phyloP scores from a whole-genome alignment of 64 coral and sea anemone genomes.

The Stichodactyla mertensii region DNA sequence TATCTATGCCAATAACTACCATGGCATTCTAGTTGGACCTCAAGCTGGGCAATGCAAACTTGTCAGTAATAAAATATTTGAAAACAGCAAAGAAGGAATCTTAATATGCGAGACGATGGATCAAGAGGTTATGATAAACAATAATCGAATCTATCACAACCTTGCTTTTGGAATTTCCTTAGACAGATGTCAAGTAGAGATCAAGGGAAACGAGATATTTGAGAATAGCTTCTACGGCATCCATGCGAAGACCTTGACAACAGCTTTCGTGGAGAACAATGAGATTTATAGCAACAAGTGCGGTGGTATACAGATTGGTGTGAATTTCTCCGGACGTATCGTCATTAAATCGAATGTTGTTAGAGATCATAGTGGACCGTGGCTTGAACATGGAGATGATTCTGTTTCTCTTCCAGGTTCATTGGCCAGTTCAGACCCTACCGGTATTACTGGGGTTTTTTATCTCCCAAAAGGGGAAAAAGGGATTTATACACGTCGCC shows the following conservation, averaged over 20 bases:
- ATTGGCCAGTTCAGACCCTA: neutral
- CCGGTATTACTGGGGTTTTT: neutral
- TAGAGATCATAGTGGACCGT: slow-evolving; percentile 60
- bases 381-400: slow-evolving; percentile 25
- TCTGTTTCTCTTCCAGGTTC: neutral
- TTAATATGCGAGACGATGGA: neutral
- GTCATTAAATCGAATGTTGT: slow-evolving; percentile 41
- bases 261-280: slow-evolving; percentile 36
- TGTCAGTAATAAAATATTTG: slow-evolving; percentile 42
- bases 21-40: slow-evolving; percentile 57
- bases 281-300: slow-evolving; percentile 64
- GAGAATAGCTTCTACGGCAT: slow-evolving; percentile 68
- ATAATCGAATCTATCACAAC: slow-evolving; percentile 68
- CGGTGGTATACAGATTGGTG: slow-evolving; percentile 58
- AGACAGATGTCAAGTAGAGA: neutral
- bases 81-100: slow-evolving; percentile 52
- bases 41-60: slow-evolving; percentile 36
- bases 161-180: slow-evolving; percentile 64
- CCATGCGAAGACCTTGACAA: slow-evolving; percentile 41
- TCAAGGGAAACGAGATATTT: slow-evolving; percentile 49
- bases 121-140: neutral
- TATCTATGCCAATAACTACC: slow-evolving; percentile 41
- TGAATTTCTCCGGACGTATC: slow-evolving; percentile 63
- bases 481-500: slow-evolving; percentile 23
- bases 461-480: slow-evolving; percentile 55